A percentile compares a stretch with the other conserved stretches of the same genome.
Conservation (phyloP, 2,113 vertebrate genomes). For the Origma solitaria region DNA sequence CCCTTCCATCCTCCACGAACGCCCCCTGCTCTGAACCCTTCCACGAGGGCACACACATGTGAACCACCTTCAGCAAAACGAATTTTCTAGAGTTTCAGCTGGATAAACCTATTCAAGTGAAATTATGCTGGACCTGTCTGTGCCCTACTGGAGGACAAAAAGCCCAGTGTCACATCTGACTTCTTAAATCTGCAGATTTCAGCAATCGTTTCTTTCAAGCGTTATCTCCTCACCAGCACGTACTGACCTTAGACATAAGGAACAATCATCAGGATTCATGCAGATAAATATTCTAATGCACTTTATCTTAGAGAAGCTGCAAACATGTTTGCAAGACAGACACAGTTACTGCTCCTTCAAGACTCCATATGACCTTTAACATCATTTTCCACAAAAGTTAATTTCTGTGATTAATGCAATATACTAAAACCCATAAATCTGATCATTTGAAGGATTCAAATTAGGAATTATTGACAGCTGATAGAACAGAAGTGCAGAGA, state of each 20-base stretch:
- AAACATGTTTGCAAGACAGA: slow-evolving; percentile 43
- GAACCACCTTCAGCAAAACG: background rate
- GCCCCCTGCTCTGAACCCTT: background rate
- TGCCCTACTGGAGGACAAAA: background rate
- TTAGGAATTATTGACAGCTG: slow-evolving; percentile 78
- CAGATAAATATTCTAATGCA: slow-evolving; percentile 27
- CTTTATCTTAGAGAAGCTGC: slow-evolving; percentile 19
- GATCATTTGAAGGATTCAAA: slow-evolving; percentile 69
- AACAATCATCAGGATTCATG: background rate
- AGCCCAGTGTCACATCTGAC: background rate
- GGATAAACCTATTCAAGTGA: background rate
- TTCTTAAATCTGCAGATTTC: slow-evolving; percentile 2
- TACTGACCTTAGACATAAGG: slow-evolving; percentile 1
- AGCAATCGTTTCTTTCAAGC: background rate
- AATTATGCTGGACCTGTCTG: background rate
- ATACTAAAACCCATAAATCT: slow-evolving; percentile 67
- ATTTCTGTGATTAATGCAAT: slow-evolving; percentile 77
- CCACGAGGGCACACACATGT: rapidly evolving
- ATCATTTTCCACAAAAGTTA: slow-evolving; percentile 73
- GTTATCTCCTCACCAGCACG: background rate
- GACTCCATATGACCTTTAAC: slow-evolving; percentile 70
- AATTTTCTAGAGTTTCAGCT: background rate
- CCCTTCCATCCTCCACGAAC: background rate
- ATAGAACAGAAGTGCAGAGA: slow-evolving; percentile 70
- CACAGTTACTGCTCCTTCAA: slow-evolving; percentile 53